These are phyloP conservation scores for Actinemys pallida DNA, from an alignment of 2,113 vertebrate genomes.

Conservation along the genomic window DNA sequence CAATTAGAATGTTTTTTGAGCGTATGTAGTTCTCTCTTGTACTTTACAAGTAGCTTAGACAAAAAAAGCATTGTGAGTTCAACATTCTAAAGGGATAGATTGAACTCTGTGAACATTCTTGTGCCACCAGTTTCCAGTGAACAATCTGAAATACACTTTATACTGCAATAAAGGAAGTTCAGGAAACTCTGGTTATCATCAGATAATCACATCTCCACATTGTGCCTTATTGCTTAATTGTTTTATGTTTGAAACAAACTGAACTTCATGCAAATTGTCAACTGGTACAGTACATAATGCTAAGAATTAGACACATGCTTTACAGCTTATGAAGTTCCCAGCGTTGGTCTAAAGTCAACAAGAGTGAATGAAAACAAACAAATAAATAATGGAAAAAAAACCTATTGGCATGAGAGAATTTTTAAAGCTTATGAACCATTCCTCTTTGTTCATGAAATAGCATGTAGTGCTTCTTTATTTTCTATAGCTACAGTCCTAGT, in stretches of 20 bases:
- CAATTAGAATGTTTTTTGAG: constrained; percentile 64
- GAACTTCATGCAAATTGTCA: constrained; percentile 27
- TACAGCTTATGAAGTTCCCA: not conserved
- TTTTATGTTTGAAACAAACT: constrained; percentile 41
- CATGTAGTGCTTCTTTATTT: constrained; percentile 34
- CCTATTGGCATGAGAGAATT: constrained; percentile 26
- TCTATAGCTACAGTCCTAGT: constrained; percentile 15
- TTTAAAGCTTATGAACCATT: constrained; percentile 42
- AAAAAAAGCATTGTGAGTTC: constrained; percentile 43
- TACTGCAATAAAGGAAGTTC: constrained; percentile 58
- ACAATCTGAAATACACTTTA: constrained; percentile 16
- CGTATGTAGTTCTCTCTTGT: constrained; percentile 52
- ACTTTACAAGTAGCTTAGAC: constrained; percentile 55
- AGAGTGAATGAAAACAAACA: constrained; percentile 22
- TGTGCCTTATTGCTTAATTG: constrained; percentile 74
- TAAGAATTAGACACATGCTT: not conserved
- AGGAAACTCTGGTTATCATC: constrained; percentile 36
- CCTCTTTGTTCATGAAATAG: constrained; percentile 44
- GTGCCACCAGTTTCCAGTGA: constrained; percentile 37
- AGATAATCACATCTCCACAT: constrained; percentile 21
- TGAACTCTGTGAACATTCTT: constrained; percentile 24
- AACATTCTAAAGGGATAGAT: constrained; percentile 49
- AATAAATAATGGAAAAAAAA: constrained; percentile 7
- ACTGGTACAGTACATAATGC: constrained; percentile 33
- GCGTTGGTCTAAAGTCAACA: constrained; percentile 26